Percentiles rank a stretch among this genome's conserved stretches.
Evolutionary conservation across 2,113 vertebrate species (phyloP).

Genomic region (Anser cygnoides): DNA sequence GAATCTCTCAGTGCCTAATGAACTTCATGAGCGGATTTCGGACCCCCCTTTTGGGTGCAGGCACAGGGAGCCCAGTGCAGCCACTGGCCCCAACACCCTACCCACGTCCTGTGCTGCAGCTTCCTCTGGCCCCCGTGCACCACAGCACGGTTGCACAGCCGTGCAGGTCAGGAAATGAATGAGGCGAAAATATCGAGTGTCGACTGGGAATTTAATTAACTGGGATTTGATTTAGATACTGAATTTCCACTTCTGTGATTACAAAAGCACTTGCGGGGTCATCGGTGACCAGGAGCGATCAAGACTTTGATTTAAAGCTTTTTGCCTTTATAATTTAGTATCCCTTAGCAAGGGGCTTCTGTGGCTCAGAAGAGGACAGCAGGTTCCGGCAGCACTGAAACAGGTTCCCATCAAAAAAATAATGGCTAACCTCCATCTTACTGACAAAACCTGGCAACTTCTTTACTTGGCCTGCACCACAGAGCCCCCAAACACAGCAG

Average conservation of each 20-base stretch:
- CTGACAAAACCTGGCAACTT: neutral
- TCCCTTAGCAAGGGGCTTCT: neutral
- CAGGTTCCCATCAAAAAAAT: neutral
- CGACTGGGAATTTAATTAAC: neutral
- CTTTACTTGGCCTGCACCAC: neutral
- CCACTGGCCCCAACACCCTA: neutral
- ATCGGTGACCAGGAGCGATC: neutral
- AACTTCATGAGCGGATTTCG: neutral
- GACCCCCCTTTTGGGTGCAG: neutral
- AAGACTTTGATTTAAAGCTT: neutral
- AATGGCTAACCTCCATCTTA: neutral
- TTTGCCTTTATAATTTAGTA: neutral
- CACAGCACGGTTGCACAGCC: accelerated
- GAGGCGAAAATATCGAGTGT: neutral
- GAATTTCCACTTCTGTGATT: neutral
- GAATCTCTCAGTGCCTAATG: neutral
- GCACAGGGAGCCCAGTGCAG: accelerated
- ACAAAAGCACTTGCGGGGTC: neutral
- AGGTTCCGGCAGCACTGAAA: neutral
- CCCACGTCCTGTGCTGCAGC: neutral
- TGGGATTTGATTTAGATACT: neutral
- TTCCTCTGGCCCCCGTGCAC: accelerated
- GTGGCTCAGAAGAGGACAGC: neutral
- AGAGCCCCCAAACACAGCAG: neutral
- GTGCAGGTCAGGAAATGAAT: neutral